These are phyloP conservation scores for Torymus texanus DNA, from an alignment of 2,888 invertebrate genomes.

Conservation along the genomic window DNA sequence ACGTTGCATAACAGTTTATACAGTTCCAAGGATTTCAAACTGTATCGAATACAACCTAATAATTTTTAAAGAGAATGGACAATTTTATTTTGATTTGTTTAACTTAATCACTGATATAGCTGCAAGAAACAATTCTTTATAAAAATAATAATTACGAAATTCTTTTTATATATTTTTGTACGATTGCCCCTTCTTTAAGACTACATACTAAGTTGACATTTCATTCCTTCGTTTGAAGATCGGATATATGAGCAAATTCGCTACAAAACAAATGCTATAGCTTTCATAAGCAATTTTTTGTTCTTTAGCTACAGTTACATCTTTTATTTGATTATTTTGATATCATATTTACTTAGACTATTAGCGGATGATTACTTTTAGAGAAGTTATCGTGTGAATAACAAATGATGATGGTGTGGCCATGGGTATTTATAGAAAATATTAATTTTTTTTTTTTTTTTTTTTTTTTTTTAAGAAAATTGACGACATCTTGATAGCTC, in stretches of 20 bases:
- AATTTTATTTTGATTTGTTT: constrained; percentile 20
- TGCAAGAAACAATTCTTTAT: constrained; percentile 20
- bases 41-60: constrained; percentile 67
- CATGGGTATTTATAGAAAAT: constrained; percentile 73
- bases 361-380: constrained; percentile 32
- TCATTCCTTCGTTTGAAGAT: too few species aligned
- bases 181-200: background rate
- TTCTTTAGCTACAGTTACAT: constrained; percentile 29
- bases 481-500: constrained; percentile 26
- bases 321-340: background rate
- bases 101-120: constrained; percentile 16
- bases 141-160: constrained; percentile 5
- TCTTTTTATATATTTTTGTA: background rate
- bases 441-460: constrained; percentile 48
- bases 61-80: background rate
- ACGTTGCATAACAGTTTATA: constrained; percentile 63
- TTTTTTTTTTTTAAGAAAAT: constrained; percentile 38
- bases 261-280: background rate
- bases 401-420: constrained; percentile 75
- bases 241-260: constrained; percentile 2
- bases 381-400: constrained; percentile 68
- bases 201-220: background rate
- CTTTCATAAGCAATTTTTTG: constrained; percentile 32
- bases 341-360: constrained; percentile 28
- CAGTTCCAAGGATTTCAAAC: constrained; percentile 71